A percentile compares a stretch with the other conserved stretches of the same genome.
Conservation (phyloP, 2,797 vertebrate genomes). For the Loriculus beryllinus region DNA sequence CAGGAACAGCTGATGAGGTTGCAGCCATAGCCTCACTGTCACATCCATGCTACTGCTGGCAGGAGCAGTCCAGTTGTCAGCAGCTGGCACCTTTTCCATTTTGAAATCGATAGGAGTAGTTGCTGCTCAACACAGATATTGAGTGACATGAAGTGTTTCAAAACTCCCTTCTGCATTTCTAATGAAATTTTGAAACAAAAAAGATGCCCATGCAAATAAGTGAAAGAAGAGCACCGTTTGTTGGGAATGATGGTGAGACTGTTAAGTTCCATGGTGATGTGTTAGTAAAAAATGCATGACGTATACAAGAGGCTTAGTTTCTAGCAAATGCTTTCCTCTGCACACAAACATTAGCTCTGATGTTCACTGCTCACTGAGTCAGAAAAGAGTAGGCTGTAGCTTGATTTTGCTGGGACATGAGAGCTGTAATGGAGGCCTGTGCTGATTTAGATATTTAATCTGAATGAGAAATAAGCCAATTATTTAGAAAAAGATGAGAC, state of each 20-base stretch:
- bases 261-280: neutral
- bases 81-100: neutral
- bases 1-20: neutral
- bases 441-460: neutral
- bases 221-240: neutral
- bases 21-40: neutral
- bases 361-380: neutral
- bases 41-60: neutral
- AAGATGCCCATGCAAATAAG: neutral
- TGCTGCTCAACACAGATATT: neutral
- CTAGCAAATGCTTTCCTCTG: neutral
- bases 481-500: neutral
- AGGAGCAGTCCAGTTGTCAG: neutral
- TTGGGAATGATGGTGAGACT: neutral
- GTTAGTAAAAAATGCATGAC: neutral
- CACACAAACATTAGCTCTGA: neutral
- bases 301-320: neutral
- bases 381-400: neutral
- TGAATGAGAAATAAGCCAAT: neutral
- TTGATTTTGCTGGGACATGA: neutral
- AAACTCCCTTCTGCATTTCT: neutral
- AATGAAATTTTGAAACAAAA: neutral
- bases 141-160: neutral
- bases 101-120: neutral
- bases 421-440: neutral